Percentiles rank a stretch among this genome's conserved stretches.
Conservation (phyloP, 2,113 vertebrate genomes). For the Gopherus evgoodei region DNA sequence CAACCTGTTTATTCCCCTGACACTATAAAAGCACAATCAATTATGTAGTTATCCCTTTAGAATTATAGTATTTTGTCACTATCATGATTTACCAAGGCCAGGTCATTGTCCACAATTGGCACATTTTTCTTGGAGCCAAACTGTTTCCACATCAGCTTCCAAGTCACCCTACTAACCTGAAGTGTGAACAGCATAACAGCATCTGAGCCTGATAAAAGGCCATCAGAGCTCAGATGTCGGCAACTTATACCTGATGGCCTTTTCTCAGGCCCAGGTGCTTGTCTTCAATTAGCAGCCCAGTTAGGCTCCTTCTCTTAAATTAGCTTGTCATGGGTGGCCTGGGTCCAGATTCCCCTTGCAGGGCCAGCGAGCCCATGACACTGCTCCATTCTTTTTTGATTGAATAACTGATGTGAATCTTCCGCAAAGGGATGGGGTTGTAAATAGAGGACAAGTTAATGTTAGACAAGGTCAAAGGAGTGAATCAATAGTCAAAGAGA, state of each 20-base stretch:
- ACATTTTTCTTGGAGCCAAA: neutral
- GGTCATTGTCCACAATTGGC: neutral
- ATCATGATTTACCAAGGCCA: neutral
- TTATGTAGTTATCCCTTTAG: neutral
- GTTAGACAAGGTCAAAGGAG: neutral
- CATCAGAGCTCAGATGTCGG: neutral
- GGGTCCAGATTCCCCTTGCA: too few species aligned
- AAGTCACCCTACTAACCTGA: neutral
- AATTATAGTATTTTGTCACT: neutral
- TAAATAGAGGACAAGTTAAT: neutral
- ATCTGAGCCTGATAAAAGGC: neutral
- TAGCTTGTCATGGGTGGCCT: neutral
- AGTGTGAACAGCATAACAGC: neutral
- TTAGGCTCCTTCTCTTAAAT: neutral
- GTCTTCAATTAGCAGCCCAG: neutral
- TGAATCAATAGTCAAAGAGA: neutral
- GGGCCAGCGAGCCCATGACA: neutral
- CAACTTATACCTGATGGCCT: neutral
- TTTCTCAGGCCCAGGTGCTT: neutral
- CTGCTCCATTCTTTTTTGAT: neutral
- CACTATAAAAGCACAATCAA: neutral
- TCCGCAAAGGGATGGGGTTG: neutral
- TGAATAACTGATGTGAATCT: neutral
- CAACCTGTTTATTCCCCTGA: neutral
- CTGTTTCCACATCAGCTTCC: neutral